Evolutionary conservation across 2,113 vertebrate species (phyloP).

Genomic region (Phylloscopus trochiloides): DNA sequence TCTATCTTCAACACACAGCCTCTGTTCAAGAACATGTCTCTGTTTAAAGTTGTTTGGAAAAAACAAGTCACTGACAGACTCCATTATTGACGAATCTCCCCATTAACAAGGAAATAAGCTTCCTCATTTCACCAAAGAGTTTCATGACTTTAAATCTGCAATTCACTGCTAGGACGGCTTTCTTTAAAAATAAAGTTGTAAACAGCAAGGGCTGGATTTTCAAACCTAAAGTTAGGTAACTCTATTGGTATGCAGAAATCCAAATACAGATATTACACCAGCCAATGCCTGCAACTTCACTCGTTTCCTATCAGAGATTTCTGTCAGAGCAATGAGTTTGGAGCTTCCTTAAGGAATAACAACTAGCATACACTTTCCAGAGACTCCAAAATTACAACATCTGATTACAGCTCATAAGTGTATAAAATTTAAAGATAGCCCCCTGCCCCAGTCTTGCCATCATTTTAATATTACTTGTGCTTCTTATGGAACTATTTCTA

Average conservation of each 20-base stretch:
- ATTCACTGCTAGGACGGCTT: background rate
- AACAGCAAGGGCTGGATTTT: background rate
- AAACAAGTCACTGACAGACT: background rate
- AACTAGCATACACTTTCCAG: background rate
- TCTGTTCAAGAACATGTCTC: background rate
- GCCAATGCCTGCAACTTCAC: background rate
- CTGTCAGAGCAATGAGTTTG: background rate
- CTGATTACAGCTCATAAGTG: background rate
- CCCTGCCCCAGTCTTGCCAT: rapidly evolving
- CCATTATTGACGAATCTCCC: background rate
- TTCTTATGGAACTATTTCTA: background rate
- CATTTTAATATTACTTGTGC: background rate
- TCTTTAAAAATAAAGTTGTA: background rate
- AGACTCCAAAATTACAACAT: background rate
- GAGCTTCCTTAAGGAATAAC: background rate
- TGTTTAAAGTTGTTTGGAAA: background rate
- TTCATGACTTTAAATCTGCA: background rate
- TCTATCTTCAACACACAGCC: background rate
- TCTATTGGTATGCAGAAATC: background rate
- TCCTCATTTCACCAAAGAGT: background rate
- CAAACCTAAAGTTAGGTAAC: background rate
- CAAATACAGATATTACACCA: constrained; percentile 4
- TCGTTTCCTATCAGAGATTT: background rate
- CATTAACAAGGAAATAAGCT: background rate
- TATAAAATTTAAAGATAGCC: background rate